Conservation (phyloP, 2,113 vertebrate genomes). For the Pycnonotus jocosus region DNA sequence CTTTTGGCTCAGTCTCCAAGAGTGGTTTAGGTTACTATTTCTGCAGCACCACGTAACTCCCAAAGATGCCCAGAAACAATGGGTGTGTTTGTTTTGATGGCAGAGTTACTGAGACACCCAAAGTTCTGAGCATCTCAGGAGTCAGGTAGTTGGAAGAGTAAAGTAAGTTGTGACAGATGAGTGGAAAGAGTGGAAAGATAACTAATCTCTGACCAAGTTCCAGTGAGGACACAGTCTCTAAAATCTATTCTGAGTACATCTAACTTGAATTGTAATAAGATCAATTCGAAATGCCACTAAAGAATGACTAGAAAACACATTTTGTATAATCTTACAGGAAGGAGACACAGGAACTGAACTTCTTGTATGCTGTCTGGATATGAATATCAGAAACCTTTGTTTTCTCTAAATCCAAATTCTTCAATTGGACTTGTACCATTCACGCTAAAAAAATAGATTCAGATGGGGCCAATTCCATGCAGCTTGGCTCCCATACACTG, state of each 20-base stretch:
- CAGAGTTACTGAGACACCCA: neutral
- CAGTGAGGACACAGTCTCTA: neutral
- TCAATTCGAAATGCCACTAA: neutral
- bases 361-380: neutral
- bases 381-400: neutral
- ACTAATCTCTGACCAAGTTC: neutral
- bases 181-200: neutral
- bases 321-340: neutral
- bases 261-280: neutral
- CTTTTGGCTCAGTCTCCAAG: neutral
- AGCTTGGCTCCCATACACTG: neutral
- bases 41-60: neutral
- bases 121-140: neutral
- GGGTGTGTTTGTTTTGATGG: neutral
- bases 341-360: neutral
- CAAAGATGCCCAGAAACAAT: neutral
- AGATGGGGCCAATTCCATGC: neutral
- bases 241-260: neutral
- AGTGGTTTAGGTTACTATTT: neutral
- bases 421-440: neutral
- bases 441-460: neutral
- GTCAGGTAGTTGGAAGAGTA: neutral
- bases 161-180: neutral
- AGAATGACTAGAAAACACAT: neutral
- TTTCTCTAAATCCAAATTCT: neutral